Base-by-base conservation (phyloP, 2,888 invertebrate species). In the Autographa gamma region DNA sequence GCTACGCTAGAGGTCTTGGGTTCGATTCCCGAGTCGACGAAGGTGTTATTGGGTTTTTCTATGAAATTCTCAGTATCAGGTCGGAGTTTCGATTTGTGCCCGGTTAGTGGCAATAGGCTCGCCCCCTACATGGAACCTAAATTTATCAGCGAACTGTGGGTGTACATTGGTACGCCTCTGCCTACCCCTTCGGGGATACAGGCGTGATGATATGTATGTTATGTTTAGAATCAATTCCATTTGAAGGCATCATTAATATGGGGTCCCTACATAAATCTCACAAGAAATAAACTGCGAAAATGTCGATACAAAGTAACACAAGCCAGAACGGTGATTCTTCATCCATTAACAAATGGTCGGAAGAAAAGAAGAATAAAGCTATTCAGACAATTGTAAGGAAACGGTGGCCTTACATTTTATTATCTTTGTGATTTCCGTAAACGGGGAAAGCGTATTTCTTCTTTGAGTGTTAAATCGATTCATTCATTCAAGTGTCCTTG, bases 401-500 rank as follows among this genome's bases (percentile, higher is more conserved):
- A 56, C 48, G 48, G 6, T 48, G 25, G 13, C 54, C 54, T 56
- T 54, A 54, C 19, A 54, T 19, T 19, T 56, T 19, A 25, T 25
- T 25, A 56, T 25, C 19, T 11, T 19, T 56, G n/a, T 11, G 54
- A 25, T 56, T 56, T 56, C 4, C 54, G 54, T 56, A 56, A 56
- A 11, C 54, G 19, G n/a, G 48, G 48, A 38, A 11, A 48, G 48
- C 48, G 5, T n/a, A n/a, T 48, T 48, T n/a, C 2, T 48, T n/a
- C 48, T 48, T 48, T 48, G 7, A n/a, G n/a, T 48, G 0, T 48
- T 7, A 13, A 56, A 25, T 25, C 54, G 54, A 56, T 56, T 25
- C 54, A 13, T 56, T 56, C 19, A 56, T 56, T 38, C 41, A 25
- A 38, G 11, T 66, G 48, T 56, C 54, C 63, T 25, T 60, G 48